Conservation (phyloP, 2,888 invertebrate species). For the Cataglyphis cursor region DNA sequence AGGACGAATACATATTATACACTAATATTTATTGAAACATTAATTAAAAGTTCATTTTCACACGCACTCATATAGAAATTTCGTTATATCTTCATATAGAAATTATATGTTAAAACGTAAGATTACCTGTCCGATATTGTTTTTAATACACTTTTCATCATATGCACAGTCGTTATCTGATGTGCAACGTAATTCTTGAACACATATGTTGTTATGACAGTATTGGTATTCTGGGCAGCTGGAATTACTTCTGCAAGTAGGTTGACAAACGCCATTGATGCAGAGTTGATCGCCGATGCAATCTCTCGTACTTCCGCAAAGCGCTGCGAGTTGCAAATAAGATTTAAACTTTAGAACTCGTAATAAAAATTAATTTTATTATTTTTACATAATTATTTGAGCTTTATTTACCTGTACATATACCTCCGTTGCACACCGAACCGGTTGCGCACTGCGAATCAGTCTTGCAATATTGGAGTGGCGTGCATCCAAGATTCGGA, state of each 20-base stretch:
- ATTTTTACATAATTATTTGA: not conserved
- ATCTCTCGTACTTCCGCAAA: constrained; percentile 93
- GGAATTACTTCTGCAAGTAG: constrained; percentile 93
- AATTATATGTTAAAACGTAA: not conserved
- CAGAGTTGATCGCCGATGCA: constrained; percentile 95
- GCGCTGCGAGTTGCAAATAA: constrained; percentile 86
- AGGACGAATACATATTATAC: not conserved
- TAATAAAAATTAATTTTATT: not conserved
- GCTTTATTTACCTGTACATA: constrained; percentile 90
- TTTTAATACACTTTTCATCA: constrained; percentile 91
- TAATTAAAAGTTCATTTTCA: not conserved
- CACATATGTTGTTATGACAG: constrained; percentile 94
- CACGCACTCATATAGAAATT: not conserved
- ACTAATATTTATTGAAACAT: not conserved
- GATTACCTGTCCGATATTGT: constrained; percentile 90
- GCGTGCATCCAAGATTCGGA: constrained; percentile 94
- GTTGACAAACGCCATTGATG: constrained; percentile 94
- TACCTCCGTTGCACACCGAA: constrained; percentile 93
- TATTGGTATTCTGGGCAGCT: constrained; percentile 95
- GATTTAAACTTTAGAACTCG: not conserved
- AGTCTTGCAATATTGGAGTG: constrained; percentile 93
- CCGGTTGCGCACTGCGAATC: constrained; percentile 95
- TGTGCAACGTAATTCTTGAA: constrained; percentile 93
- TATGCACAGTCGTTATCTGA: constrained; percentile 91
- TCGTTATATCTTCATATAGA: not conserved